A percentile compares a stretch with the other conserved stretches of the same genome.
phyloP scores from a whole-genome alignment of 2,888 invertebrate species.

The Cinara cedri region DNA sequence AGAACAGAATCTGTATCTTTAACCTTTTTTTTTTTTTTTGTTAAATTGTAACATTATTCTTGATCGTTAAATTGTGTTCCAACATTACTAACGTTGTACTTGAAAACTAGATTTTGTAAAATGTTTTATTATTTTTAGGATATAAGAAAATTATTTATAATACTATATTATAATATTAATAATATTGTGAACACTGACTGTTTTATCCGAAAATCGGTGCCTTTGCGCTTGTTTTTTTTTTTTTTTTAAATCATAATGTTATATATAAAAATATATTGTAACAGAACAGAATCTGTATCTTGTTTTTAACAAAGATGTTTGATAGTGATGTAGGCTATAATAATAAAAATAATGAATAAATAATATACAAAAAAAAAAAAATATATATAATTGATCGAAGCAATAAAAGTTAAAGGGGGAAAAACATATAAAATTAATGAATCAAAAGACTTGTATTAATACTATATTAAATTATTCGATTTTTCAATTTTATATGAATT shows the following conservation, averaged over 20 bases:
- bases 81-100: conserved; percentile 56
- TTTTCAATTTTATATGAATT: conserved; percentile 43
- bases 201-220: conserved; percentile 55
- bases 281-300: conserved; percentile 40
- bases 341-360: background rate
- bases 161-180: conserved; percentile 46
- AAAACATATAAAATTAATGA: conserved; percentile 31
- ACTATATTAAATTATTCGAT: conserved; percentile 36
- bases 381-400: conserved; percentile 32
- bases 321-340: conserved; percentile 54
- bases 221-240: conserved; percentile 56
- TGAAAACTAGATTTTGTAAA: conserved; percentile 55
- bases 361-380: conserved; percentile 15
- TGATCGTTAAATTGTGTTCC: conserved; percentile 55
- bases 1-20: conserved; percentile 53
- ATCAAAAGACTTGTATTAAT: conserved; percentile 49
- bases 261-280: conserved; percentile 31
- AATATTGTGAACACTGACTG: conserved; percentile 52
- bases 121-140: conserved; percentile 47
- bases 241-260: background rate
- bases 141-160: conserved; percentile 52
- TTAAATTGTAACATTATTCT: conserved; percentile 50
- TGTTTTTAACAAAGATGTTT: conserved; percentile 41
- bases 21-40: conserved; percentile 53
- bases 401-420: conserved; percentile 36